Conservation (phyloP, 2,113 vertebrate genomes). For the Euleptes europaea region DNA sequence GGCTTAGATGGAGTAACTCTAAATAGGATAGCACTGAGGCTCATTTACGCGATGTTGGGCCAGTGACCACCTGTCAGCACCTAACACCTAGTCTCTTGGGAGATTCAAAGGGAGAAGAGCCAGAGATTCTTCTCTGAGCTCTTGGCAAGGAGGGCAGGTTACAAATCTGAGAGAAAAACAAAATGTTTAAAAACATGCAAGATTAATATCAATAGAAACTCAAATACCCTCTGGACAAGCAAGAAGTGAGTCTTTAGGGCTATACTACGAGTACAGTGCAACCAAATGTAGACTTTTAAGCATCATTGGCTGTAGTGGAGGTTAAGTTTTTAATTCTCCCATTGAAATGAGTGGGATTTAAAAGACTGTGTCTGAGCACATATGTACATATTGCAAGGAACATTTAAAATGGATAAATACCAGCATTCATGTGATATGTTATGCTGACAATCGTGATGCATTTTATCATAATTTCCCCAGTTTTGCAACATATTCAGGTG, state of each 20-base stretch:
- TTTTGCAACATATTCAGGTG: background rate
- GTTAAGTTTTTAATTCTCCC: background rate
- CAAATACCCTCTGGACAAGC: background rate
- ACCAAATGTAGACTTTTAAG: background rate
- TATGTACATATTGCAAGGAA: background rate
- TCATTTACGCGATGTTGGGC: background rate
- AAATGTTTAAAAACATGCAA: background rate
- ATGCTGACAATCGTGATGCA: background rate
- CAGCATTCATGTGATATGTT: background rate
- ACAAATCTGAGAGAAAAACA: background rate
- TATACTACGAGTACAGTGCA: background rate
- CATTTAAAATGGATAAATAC: background rate
- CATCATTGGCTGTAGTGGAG: background rate
- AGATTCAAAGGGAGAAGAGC: background rate
- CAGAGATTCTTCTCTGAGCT: background rate
- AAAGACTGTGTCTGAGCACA: background rate
- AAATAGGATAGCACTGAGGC: too few species aligned
- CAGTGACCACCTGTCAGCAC: background rate
- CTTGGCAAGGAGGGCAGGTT: background rate
- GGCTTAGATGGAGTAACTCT: too few species aligned
- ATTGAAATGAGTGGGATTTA: background rate
- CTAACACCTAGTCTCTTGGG: background rate
- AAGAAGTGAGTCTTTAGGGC: background rate
- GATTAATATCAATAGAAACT: background rate
- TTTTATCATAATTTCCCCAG: background rate